A percentile compares a stretch with the other conserved stretches of the same genome.
These are phyloP conservation scores for Drosophila meridionalis DNA, from an alignment of 2,888 invertebrate genomes.

Conservation along the genomic window DNA sequence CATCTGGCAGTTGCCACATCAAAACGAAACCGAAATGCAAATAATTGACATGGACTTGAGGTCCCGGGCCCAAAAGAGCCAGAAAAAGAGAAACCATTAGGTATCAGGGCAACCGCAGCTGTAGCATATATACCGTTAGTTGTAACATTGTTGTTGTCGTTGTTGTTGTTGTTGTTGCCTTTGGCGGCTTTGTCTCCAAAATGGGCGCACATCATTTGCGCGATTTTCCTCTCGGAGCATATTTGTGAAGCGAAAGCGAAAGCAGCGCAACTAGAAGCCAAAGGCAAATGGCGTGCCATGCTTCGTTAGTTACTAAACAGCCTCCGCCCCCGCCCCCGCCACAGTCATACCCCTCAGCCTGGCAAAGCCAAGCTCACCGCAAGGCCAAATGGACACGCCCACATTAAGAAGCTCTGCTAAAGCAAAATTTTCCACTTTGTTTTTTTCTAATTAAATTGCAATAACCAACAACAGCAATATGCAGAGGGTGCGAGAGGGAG, in stretches of 20 bases:
- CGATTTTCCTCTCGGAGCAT: conserved; percentile 16
- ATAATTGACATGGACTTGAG: conserved; percentile 69
- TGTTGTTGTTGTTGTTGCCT: conserved; percentile 35
- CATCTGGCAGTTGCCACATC: conserved; percentile 41
- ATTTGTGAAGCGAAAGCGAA: conserved; percentile 2
- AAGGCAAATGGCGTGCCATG: conserved; percentile 55
- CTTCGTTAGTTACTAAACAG: conserved; percentile 61
- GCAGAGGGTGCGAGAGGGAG: background rate
- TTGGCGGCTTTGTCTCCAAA: conserved; percentile 68
- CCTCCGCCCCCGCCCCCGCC: background rate
- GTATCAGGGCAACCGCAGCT: conserved; percentile 40
- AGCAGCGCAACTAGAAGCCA: conserved; percentile 27
- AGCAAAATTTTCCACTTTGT: conserved; percentile 66
- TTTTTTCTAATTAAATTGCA: conserved; percentile 77
- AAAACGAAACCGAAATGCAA: conserved; percentile 62
- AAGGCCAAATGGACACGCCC: conserved; percentile 32
- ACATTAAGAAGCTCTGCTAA: conserved; percentile 28
- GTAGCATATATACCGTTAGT: conserved; percentile 41
- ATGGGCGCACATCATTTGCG: conserved; percentile 73
- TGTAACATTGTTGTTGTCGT: conserved; percentile 19
- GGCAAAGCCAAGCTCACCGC: conserved; percentile 5
- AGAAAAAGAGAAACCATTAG: conserved; percentile 42
- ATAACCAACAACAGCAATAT: conserved; percentile 40
- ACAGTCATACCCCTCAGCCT: background rate
- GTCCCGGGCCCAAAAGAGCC: conserved; percentile 7